Evolutionary conservation across 2,888 invertebrate genomes (phyloP).

Genomic region (Gnatocerus cornutus): DNA sequence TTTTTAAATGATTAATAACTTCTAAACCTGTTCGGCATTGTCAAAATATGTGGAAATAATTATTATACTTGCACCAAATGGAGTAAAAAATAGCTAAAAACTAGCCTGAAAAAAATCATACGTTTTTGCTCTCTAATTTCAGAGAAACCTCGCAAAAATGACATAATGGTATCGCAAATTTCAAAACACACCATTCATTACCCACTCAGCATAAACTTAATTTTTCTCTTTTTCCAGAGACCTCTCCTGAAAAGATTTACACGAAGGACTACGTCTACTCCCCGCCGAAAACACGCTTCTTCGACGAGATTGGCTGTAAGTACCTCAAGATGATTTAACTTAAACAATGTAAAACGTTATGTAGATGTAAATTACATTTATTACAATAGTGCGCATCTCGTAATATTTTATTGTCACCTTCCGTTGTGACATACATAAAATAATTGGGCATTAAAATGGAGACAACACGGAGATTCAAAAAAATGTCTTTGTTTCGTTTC

Average conservation of each 20-base stretch:
- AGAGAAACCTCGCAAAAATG: no score
- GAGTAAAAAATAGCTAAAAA: no score
- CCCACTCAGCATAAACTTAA: neutral
- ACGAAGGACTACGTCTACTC: slow-evolving; percentile 59
- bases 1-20: no score
- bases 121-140: no score
- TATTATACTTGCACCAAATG: no score
- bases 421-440: slow-evolving; percentile 46
- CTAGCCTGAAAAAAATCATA: no score
- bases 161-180: no score
- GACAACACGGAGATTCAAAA: slow-evolving; percentile 19
- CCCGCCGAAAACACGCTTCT: slow-evolving; percentile 73
- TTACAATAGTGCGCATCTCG: slow-evolving; percentile 44
- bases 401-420: slow-evolving; percentile 49
- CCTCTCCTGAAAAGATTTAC: slow-evolving; percentile 34
- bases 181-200: no score
- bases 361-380: slow-evolving; percentile 34
- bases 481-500: slow-evolving; percentile 52
- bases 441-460: slow-evolving; percentile 47
- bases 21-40: no score
- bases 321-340: slow-evolving; percentile 45
- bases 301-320: slow-evolving; percentile 83
- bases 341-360: slow-evolving; percentile 29
- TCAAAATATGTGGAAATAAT: no score
- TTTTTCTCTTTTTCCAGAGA: slow-evolving; percentile 58